phyloP scores from a whole-genome alignment of 2,113 vertebrate species.

The Phyllopteryx taeniolatus region DNA sequence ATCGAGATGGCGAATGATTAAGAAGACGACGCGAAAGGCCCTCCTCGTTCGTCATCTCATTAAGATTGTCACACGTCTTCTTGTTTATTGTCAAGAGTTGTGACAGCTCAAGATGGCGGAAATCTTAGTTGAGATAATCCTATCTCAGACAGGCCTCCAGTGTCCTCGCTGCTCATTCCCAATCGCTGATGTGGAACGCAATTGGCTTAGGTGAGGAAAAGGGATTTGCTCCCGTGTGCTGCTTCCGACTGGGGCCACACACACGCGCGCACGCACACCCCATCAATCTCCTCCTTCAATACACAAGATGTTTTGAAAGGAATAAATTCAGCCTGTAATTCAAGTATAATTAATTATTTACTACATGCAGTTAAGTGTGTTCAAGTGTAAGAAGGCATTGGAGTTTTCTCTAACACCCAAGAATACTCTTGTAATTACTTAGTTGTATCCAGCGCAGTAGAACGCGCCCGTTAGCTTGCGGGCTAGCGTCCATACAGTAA shows the following conservation, averaged over 20 bases:
- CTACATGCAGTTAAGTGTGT: conserved; percentile 36
- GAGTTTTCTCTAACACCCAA: conserved; percentile 8
- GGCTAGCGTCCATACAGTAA: no score
- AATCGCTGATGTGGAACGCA: conserved; percentile 61
- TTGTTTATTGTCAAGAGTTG: conserved; percentile 52
- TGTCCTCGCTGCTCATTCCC: conserved; percentile 58
- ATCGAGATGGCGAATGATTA: conserved; percentile 16
- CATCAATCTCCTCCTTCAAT: conserved; percentile 53
- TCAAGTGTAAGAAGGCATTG: conserved; percentile 59
- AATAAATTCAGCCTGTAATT: conserved; percentile 64
- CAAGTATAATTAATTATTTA: conserved; percentile 69
- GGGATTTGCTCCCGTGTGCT: conserved; percentile 52
- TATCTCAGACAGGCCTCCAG: conserved; percentile 48
- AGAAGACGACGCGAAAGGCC: conserved; percentile 32
- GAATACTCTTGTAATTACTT: not conserved
- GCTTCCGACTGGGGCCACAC: conserved; percentile 33
- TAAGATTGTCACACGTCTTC: conserved; percentile 56
- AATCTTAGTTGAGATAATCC: conserved; percentile 62
- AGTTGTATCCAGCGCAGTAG: not conserved
- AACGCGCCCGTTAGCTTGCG: no score
- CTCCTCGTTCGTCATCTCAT: conserved; percentile 60
- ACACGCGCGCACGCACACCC: conserved; percentile 19
- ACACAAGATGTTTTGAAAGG: conserved; percentile 66
- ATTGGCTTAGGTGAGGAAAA: conserved; percentile 51
- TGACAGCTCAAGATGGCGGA: conserved; percentile 66